Base-by-base conservation (phyloP, 2,888 invertebrate genomes). In the Eugnorisma glareosa region DNA sequence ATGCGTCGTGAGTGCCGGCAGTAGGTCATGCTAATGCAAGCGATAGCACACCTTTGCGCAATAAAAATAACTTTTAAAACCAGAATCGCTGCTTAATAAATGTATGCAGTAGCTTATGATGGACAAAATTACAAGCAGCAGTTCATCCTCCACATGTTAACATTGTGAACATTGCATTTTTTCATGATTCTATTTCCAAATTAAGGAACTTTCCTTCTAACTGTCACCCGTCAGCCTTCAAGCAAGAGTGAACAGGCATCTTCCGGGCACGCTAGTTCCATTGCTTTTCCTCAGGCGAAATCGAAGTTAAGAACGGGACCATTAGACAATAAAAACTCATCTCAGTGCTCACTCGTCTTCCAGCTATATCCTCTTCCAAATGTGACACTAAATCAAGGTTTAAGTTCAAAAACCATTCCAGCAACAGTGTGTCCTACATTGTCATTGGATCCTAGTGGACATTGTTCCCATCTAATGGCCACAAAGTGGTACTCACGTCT, bases 11-110 rank as follows among this genome's bases (percentile, higher is more conserved):
- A 77, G 71, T 66, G 57, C 11, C 54, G 40, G 21, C 48, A 84
- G 77, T 87, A 83, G 87, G 87, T 87, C 87, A 88, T 59, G 70
- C 73, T 66, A 83, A 79, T 81, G 81, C 84, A 83, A 82, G 21
- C 59, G 57, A 40, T 48, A 67, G 37, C 51, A 54, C 31, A 72
- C 82, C 64, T 79, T 84, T 84, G 54, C 82, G 77, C 73, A 87
- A 86, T 74, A 48, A 57, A 67, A 75, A 67, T 66, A 43, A 61
- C 11, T 24, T 54, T 63, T 63, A 64, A 48, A 31, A 37, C 31
- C 54, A 68, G 35, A 63, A 59, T 35, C n/a, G 35, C 10, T 28
- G 57, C 40, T 67, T 43, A 72, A 74, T 71, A 31, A 73, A 5
- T 48, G 13, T 4, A 70, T 31, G 35, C 35, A 61, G 28, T 67